These are phyloP conservation scores for Eupithecia tripunctaria DNA, from an alignment of 2,888 invertebrate species.

Conservation along the genomic window DNA sequence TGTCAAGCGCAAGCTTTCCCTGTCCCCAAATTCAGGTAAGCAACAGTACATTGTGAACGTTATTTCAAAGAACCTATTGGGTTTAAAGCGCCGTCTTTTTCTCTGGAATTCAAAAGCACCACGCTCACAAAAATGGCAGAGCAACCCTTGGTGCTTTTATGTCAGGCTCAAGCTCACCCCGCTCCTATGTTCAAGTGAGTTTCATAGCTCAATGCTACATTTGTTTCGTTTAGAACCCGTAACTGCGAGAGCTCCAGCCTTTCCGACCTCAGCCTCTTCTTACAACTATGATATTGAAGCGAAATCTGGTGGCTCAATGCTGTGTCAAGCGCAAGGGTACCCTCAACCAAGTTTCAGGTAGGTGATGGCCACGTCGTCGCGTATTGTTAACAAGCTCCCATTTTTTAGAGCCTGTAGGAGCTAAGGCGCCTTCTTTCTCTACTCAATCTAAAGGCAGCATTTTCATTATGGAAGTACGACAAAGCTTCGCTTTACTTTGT, in stretches of 20 bases:
- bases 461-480: conserved; percentile 83
- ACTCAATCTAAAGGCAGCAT: conserved; percentile 86
- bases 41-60: conserved; percentile 26
- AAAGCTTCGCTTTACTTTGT: conserved; percentile 86
- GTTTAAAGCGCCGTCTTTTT: conserved; percentile 85
- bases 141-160: conserved; percentile 85
- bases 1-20: conserved; percentile 92
- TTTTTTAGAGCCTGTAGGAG: conserved; percentile 85
- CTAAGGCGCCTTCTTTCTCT: conserved; percentile 86
- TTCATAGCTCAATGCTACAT: conserved; percentile 43
- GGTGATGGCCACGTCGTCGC: conserved; percentile 46
- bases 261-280: conserved; percentile 79
- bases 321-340: conserved; percentile 84
- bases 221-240: conserved; percentile 77
- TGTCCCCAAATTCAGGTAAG: conserved; percentile 85
- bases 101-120: conserved; percentile 83
- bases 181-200: conserved; percentile 88
- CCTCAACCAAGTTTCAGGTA: conserved; percentile 89
- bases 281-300: conserved; percentile 77
- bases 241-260: conserved; percentile 79
- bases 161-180: conserved; percentile 88
- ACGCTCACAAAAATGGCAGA: conserved; percentile 82
- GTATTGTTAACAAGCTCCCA: conserved; percentile 20
- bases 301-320: conserved; percentile 74
- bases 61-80: conserved; percentile 84